Evolutionary conservation across 1,140 invertebrate genomes (phyloP), one percentile per base, ranked within the genome.

Genomic region (Pseudoatta argentina): DNA sequence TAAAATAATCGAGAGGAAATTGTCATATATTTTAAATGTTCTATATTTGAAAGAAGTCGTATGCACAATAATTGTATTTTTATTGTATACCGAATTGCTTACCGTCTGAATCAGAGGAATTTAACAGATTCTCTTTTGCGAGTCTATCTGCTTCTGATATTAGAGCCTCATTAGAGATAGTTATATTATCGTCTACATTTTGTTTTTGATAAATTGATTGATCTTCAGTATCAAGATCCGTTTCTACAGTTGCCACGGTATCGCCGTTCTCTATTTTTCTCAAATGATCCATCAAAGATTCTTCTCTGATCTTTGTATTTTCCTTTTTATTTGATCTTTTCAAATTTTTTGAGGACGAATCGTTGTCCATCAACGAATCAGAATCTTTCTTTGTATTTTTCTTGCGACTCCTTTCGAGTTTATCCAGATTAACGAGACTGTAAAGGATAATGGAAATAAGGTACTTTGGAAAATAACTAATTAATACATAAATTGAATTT

Each of bases 31-130:
- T 24, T 72, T 51, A 3, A 63, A 63, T n/a, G n/a, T 24, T 53
- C 21, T 18, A 63, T 7, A 39, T 18, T 44, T 53, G 1, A 39
- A 30, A 44, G 0, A 5, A 69, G 48, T 69, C 7, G 53, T 8
- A 66, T 76, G 30, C 44, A 39, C 10, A 67, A 71, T 44, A 82
- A 55, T 44, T 69, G 34, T n/a, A 61, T 59, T 59, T 83, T 14
- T 61, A 30, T 53, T 48, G 34, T 24, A 39, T 34, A 79, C 61
- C 73, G 34, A 67, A 77, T 72, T 61, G 44, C 71, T 92, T 85
- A 94, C 93, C 93, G 55, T 89, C 90, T 12, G 94, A 94, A 67
- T 91, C 91, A n/a, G 92, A 92, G 69, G 90, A 93, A 21, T 90
- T 71, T 21, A 95, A 78, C 24, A 94, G 71, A 27, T 81, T 77